Conservation (phyloP, 2,797 vertebrate species). For the Falco concolor region DNA sequence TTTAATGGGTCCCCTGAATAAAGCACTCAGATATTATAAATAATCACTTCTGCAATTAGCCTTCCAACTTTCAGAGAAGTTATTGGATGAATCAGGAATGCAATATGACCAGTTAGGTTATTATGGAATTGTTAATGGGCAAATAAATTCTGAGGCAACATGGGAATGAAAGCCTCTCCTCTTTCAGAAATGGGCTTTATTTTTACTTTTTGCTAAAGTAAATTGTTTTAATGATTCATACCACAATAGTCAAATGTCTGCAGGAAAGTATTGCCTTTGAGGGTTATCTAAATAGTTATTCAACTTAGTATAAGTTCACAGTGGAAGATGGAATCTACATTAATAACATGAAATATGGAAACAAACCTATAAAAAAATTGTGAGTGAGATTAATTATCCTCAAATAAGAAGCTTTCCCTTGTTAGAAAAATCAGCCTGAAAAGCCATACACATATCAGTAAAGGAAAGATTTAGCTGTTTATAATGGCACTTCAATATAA, state of each 20-base stretch:
- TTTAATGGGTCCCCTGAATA: constrained; percentile 24
- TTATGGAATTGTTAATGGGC: not conserved
- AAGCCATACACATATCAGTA: not conserved
- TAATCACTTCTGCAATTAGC: constrained; percentile 47
- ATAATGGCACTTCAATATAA: not conserved
- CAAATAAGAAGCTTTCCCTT: not conserved
- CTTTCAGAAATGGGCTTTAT: constrained; percentile 15
- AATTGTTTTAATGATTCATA: constrained; percentile 11
- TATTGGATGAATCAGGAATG: not conserved
- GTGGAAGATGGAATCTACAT: constrained; percentile 16
- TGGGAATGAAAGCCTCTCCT: not conserved
- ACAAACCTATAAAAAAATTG: not conserved
- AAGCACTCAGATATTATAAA: constrained; percentile 49
- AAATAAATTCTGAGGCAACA: constrained; percentile 48
- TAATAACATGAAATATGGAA: not conserved
- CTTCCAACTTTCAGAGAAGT: constrained; percentile 29
- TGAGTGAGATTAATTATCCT: not conserved
- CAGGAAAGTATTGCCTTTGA: constrained; percentile 30
- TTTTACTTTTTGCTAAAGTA: not conserved
- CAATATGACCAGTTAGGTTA: not conserved
- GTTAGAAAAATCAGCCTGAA: not conserved
- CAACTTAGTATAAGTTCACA: constrained; percentile 10
- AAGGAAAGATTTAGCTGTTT: not conserved
- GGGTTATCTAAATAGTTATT: constrained; percentile 52
- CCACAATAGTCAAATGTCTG: constrained; percentile 10